Percentiles rank a stretch among this genome's conserved stretches.
Evolutionary conservation across 2,797 vertebrate species (phyloP).

Genomic region (Liasis olivaceus): DNA sequence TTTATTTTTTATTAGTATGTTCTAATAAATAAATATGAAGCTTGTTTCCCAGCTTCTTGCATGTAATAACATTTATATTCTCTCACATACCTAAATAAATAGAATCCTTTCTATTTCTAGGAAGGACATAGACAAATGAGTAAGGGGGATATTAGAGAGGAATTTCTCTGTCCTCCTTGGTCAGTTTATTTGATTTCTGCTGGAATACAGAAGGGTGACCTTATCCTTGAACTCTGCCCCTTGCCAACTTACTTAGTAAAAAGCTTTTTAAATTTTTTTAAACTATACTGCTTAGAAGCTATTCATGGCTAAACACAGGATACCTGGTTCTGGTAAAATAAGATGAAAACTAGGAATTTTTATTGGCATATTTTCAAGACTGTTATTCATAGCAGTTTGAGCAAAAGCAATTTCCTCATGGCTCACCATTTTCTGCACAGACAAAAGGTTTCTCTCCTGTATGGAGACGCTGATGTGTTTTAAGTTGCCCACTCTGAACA

Average conservation of each 20-base stretch:
- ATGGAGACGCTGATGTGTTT: slow-evolving; percentile 98
- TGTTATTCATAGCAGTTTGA: neutral
- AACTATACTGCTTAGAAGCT: neutral
- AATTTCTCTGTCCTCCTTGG: neutral
- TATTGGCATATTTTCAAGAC: neutral
- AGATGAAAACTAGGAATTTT: neutral
- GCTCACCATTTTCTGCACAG: slow-evolving; percentile 93
- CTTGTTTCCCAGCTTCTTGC: neutral
- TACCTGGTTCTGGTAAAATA: neutral
- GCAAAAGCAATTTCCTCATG: slow-evolving; percentile 20
- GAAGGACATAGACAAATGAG: neutral
- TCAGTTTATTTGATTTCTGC: neutral
- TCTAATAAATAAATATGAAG: neutral
- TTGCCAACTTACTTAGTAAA: neutral
- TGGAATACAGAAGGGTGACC: neutral
- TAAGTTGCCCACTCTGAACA: slow-evolving; percentile 97
- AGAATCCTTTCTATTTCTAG: too few relatives aligned
- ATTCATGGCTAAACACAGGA: neutral
- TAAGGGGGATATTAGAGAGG: neutral
- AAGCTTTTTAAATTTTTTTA: neutral
- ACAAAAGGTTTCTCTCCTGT: slow-evolving; percentile 98
- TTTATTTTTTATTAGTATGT: neutral
- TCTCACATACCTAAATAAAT: too few relatives aligned
- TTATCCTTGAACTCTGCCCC: neutral
- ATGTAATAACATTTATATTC: too few relatives aligned